Base-by-base conservation (phyloP, 2,888 invertebrate species). In the Lottia scabra region DNA sequence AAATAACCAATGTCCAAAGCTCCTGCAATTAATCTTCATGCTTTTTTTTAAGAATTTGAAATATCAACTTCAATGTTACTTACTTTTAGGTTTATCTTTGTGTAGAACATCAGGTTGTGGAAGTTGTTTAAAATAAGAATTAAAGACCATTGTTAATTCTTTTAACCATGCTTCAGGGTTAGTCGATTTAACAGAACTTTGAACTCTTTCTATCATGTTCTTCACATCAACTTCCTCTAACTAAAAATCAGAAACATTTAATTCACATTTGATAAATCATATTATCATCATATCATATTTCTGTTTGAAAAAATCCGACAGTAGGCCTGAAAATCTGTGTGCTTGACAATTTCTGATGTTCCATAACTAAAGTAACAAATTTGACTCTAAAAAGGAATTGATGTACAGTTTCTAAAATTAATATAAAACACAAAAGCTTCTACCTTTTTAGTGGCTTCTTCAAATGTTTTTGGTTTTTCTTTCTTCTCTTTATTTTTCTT, bases 161-260 rank as follows among this genome's bases (percentile, higher is more conserved):
- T 89, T 89, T 38, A 90, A 80, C 89, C 89, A 90, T 8, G 89
- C 83, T 19, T 87, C 84, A 19, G 87, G 86, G 69, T 87, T 86
- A 23, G 85, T 86, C 13, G 89, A 89, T 75, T 88, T 89, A 65
- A 84, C 83, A 38, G 38, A 38, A 4, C 80, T 79, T 73, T 87
- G 84, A 15, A 85, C 83, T 74, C 84, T 84, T 6, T 80, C 79
- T 63, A 89, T 69, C 8, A 88, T 80, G 26, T 81, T 81, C 73
- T 87, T 85, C 67, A 90, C 64, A 10, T 89, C 87, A 67, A 80
- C 78, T 27, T 83, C 81, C 13, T 85, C 84, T 67, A 89, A 79
- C 90, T 90, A 72, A 26, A 81, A 76, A 6, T 62, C 44, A 30
- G 16, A 15, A 62, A 62, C 19, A 2, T 19, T 13, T 6, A 62